Evolutionary conservation across 2,888 invertebrate species (phyloP).

Genomic region (Theretra japonica): DNA sequence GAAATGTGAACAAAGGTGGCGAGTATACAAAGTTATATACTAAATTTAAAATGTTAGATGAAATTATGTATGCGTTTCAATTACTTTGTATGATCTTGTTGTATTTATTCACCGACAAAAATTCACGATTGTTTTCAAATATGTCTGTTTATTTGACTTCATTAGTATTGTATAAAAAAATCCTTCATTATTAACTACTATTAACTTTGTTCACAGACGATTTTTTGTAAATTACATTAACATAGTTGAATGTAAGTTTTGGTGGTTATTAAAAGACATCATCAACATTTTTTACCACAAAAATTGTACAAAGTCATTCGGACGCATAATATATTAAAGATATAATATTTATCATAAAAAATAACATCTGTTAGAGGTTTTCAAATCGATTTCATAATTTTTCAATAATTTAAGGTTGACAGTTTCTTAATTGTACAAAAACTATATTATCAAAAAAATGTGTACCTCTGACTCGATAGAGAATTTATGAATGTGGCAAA

Average conservation of each 20-base stretch:
- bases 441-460: too few relatives aligned
- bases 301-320: constrained; percentile 13
- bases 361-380: constrained; percentile 52
- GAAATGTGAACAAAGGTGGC: background rate
- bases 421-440: background rate
- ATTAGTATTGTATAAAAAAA: background rate
- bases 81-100: constrained; percentile 1
- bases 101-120: background rate
- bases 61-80: constrained; percentile 33
- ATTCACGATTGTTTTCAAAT: background rate
- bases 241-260: background rate
- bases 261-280: background rate
- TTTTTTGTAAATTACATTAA: background rate
- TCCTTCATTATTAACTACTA: background rate
- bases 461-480: background rate
- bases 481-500: background rate
- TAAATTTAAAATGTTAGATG: constrained; percentile 12
- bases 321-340: constrained; percentile 38
- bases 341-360: constrained; percentile 46
- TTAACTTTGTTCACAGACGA: background rate
- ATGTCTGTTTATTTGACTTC: background rate
- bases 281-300: background rate
- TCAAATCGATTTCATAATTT: constrained; percentile 37
- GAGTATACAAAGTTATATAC: constrained; percentile 3
- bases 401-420: constrained; percentile 6